Conservation (phyloP, 2,797 vertebrate species). For the Nannoperca obscura region DNA sequence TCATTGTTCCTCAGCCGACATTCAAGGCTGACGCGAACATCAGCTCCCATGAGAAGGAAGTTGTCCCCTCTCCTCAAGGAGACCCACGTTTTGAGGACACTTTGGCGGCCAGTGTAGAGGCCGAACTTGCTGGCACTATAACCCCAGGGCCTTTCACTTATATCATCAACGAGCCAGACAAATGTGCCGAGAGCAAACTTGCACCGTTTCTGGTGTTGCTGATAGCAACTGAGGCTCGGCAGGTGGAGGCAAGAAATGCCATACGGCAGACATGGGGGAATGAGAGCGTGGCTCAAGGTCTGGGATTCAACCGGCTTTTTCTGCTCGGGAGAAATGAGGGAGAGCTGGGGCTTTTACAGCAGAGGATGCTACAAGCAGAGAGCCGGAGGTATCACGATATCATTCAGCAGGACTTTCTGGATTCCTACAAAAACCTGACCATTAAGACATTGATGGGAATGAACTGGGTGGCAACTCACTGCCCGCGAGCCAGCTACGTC, state of each 20-base stretch:
- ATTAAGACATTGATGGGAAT: conserved; percentile 98
- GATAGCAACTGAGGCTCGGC: conserved; percentile 92
- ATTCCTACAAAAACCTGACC: conserved; percentile 96
- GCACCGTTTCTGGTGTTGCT: conserved; percentile 92
- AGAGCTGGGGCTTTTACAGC: conserved; percentile 80
- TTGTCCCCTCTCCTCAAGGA: conserved; percentile 71
- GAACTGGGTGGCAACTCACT: conserved; percentile 95
- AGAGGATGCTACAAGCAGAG: conserved; percentile 90
- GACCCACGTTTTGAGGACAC: conserved; percentile 83
- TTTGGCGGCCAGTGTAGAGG: conserved; percentile 82
- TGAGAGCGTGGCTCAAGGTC: conserved; percentile 86
- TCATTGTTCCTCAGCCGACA: conserved; percentile 80
- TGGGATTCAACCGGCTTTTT: conserved; percentile 90
- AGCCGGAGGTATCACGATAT: conserved; percentile 91
- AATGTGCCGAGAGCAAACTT: conserved; percentile 83
- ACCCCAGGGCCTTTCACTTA: conserved; percentile 89
- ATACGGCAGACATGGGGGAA: conserved; percentile 98
- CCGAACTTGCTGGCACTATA: conserved; percentile 66
- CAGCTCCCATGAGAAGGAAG: conserved; percentile 82
- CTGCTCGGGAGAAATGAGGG: conserved; percentile 89
- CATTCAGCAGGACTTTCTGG: conserved; percentile 95
- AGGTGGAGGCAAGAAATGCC: conserved; percentile 92
- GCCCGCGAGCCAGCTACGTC: conserved; percentile 89
- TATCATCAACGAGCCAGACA: conserved; percentile 91
- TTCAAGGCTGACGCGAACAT: conserved; percentile 77